Evolutionary conservation across 2,113 vertebrate genomes (phyloP).

Genomic region (Neodontobutis hainanensis): DNA sequence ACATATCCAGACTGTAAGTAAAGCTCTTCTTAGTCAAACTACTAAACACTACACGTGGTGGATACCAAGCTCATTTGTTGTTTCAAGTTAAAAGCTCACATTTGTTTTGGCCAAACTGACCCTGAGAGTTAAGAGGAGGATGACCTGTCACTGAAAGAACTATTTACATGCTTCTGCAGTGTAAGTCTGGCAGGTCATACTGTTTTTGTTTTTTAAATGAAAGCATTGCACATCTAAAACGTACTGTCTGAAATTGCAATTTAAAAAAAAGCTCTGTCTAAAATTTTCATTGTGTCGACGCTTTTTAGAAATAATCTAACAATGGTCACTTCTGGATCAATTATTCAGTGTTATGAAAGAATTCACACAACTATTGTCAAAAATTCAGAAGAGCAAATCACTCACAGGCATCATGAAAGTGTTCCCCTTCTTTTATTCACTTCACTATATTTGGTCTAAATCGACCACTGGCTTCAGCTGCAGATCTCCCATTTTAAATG

Average conservation of each 20-base stretch:
- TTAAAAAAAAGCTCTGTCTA: too few species aligned
- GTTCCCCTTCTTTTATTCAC: background rate
- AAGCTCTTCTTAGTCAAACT: constrained; percentile 8
- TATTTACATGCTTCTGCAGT: background rate
- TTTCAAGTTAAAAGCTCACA: constrained; percentile 8
- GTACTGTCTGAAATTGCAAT: too few species aligned
- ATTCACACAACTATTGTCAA: too few species aligned
- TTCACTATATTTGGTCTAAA: background rate
- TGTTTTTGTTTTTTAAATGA: constrained; percentile 2
- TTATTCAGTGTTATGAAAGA: too few species aligned
- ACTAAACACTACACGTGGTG: background rate
- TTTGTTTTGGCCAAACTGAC: constrained; percentile 2
- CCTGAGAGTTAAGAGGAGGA: background rate
- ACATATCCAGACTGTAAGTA: constrained; percentile 4
- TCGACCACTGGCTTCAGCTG: background rate
- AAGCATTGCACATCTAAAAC: background rate
- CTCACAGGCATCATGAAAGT: background rate
- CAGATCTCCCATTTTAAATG: background rate
- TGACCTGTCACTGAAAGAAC: background rate
- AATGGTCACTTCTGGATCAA: too few species aligned
- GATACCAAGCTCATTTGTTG: background rate
- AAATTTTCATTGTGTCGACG: too few species aligned
- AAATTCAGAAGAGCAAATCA: background rate
- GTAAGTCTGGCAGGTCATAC: constrained; percentile 4
- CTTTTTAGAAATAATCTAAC: too few species aligned